phyloP scores from a whole-genome alignment of 53 echinoderm and acorn worm species.

The Luidia sarsii region DNA sequence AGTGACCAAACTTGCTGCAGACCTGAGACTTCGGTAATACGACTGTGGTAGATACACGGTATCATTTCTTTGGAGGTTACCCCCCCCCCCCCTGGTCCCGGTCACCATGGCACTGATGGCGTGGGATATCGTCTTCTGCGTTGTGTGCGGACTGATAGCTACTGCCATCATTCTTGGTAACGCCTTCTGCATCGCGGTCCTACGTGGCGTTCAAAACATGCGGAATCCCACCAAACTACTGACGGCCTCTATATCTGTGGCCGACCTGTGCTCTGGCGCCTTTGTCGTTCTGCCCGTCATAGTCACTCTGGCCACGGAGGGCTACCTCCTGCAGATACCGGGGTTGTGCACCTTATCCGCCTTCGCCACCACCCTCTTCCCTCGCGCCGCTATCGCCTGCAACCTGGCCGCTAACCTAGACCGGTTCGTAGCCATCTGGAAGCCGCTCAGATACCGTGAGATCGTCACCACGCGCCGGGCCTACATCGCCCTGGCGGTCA shows the following conservation, averaged over 20 bases:
- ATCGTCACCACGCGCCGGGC: conserved; percentile 31
- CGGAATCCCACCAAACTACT: conserved; percentile 10
- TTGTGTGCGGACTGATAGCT: conserved; percentile 3
- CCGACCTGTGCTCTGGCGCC: conserved; percentile 23
- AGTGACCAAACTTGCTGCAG: too few relatives aligned
- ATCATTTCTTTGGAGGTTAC: too few relatives aligned
- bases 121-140: conserved; percentile 26
- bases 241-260: conserved; percentile 32
- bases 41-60: too few relatives aligned
- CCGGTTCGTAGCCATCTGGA: conserved; percentile 39
- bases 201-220: conserved; percentile 12
- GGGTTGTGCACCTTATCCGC: conserved; percentile 15
- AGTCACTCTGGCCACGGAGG: neutral
- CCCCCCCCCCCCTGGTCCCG: too few relatives aligned
- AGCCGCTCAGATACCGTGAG: conserved; percentile 21
- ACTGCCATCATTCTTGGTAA: conserved; percentile 16
- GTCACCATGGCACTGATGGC: neutral
- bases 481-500: neutral
- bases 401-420: conserved; percentile 25
- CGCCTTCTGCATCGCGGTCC: conserved; percentile 23
- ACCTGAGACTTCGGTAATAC: too few relatives aligned
- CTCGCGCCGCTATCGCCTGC: conserved; percentile 4
- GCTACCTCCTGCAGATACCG: neutral
- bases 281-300: conserved; percentile 24
- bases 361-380: conserved; percentile 12